Evolutionary conservation across 1,140 invertebrate genomes (phyloP).

Genomic region (Dryas iulia): DNA sequence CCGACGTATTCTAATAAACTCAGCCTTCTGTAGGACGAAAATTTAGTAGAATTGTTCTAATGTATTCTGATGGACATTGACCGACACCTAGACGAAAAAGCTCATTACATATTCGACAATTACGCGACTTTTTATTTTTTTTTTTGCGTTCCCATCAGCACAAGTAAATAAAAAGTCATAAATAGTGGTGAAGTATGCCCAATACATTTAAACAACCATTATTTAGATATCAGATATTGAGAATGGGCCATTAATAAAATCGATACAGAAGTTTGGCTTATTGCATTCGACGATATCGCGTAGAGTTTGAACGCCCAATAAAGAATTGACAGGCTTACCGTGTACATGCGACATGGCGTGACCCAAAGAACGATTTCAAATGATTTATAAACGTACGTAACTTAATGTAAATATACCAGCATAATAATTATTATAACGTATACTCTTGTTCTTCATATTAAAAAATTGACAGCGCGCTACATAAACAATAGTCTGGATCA

Average conservation of each 20-base stretch:
- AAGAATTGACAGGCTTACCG: conserved; percentile 61
- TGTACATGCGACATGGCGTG: conserved; percentile 76
- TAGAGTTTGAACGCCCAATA: conserved; percentile 53
- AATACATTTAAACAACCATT: conserved; percentile 55
- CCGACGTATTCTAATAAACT: conserved; percentile 75
- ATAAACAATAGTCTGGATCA: conserved; percentile 19
- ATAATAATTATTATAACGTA: conserved; percentile 51
- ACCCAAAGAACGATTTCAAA: conserved; percentile 70
- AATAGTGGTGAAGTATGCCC: background rate
- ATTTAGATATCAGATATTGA: too few species aligned
- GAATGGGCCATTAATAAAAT: conserved; percentile 38
- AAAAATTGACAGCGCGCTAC: conserved; percentile 26
- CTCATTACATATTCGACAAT: conserved; percentile 25
- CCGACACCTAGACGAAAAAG: conserved; percentile 56
- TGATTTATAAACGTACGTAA: conserved; percentile 60
- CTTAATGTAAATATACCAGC: conserved; percentile 70
- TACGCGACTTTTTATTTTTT: conserved; percentile 7
- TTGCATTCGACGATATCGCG: conserved; percentile 50
- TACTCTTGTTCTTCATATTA: background rate
- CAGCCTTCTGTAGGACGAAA: conserved; percentile 80
- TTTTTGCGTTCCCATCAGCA: background rate
- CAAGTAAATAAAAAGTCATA: background rate
- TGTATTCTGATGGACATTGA: conserved; percentile 76
- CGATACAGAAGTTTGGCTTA: conserved; percentile 48
- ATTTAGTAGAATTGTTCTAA: conserved; percentile 80